Conservation (phyloP, 2,888 invertebrate genomes). For the Stenolophus ochropezus region DNA sequence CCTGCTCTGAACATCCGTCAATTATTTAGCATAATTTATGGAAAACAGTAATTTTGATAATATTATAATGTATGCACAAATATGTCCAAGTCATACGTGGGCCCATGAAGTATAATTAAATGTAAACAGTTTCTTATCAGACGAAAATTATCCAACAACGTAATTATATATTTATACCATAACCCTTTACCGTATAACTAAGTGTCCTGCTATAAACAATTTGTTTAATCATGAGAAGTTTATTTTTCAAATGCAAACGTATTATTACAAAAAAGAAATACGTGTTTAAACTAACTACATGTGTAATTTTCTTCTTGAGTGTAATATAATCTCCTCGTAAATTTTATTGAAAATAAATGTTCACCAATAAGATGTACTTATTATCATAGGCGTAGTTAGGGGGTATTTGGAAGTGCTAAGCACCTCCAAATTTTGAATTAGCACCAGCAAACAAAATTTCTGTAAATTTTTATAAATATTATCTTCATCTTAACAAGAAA, state of each 20-base stretch:
- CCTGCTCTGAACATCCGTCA: slow-evolving; percentile 33
- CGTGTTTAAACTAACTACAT: background rate
- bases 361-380: too few species aligned
- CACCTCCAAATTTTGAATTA: too few species aligned
- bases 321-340: background rate
- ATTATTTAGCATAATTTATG: slow-evolving; percentile 49
- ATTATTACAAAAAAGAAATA: background rate
- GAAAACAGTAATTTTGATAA: slow-evolving; percentile 43
- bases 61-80: slow-evolving; percentile 44
- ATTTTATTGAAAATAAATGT: background rate
- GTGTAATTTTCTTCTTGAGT: background rate
- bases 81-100: slow-evolving; percentile 13
- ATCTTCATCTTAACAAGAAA: too few species aligned
- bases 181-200: background rate
- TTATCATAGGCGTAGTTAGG: too few species aligned
- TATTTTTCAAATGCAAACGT: slow-evolving; percentile 18
- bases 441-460: too few species aligned
- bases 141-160: slow-evolving; percentile 17
- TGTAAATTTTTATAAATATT: too few species aligned
- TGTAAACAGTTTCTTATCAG: slow-evolving; percentile 49
- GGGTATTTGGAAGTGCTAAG: too few species aligned
- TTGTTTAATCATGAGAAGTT: slow-evolving; percentile 36
- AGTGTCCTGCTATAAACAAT: slow-evolving; percentile 20
- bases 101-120: slow-evolving; percentile 33
- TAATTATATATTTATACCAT: slow-evolving; percentile 34